Conservation (phyloP, 2,888 invertebrate genomes). For the Palloptera scutellata region DNA sequence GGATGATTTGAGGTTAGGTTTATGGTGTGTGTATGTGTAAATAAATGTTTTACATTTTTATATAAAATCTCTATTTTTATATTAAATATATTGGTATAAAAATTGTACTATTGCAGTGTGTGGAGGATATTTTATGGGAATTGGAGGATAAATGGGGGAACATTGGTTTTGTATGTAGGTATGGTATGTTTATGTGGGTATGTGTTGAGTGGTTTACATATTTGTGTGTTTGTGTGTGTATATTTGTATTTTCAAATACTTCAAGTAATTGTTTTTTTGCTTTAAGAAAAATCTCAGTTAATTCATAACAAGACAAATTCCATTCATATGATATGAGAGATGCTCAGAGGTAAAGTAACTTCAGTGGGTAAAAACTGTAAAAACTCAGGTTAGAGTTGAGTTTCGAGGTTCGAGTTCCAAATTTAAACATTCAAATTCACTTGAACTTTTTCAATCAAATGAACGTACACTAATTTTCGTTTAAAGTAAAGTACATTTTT, state of each 20-base stretch:
- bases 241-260: conserved; percentile 53
- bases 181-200: conserved; percentile 29
- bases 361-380: conserved; percentile 37
- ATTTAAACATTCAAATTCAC: too few species aligned
- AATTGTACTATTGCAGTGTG: conserved; percentile 65
- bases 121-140: conserved; percentile 54
- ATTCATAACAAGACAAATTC: conserved; percentile 42
- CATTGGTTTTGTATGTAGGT: conserved; percentile 30
- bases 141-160: conserved; percentile 31
- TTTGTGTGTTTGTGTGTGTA: conserved; percentile 7
- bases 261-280: conserved; percentile 52
- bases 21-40: conserved; percentile 54
- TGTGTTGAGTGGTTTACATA: conserved; percentile 3
- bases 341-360: conserved; percentile 17
- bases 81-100: conserved; percentile 52
- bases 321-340: too few species aligned
- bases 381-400: conserved; percentile 42
- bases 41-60: conserved; percentile 55
- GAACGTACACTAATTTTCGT: too few species aligned
- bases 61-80: conserved; percentile 52
- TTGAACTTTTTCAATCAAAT: too few species aligned
- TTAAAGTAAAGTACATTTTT: too few species aligned
- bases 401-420: too few species aligned
- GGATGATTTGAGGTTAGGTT: conserved; percentile 33
- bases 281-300: conserved; percentile 45